These are phyloP conservation scores for Cetonia aurata DNA, from an alignment of 2,888 invertebrate genomes.

Conservation along the genomic window DNA sequence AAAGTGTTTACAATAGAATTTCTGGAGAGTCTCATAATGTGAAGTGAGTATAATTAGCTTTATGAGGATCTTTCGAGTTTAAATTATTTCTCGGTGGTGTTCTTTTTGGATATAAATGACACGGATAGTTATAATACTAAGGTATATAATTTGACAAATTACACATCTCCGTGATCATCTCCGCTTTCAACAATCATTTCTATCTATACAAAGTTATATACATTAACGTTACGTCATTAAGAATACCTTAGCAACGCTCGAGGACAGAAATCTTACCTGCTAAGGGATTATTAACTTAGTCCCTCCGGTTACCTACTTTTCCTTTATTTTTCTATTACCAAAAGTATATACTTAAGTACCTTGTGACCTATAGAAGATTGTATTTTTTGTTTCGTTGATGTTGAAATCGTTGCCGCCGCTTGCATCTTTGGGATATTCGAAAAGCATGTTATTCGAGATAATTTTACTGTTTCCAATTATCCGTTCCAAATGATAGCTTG, in stretches of 20 bases:
- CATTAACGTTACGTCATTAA: constrained; percentile 9
- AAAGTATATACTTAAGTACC: not conserved
- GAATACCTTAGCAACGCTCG: constrained; percentile 9
- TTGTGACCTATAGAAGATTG: constrained; percentile 1
- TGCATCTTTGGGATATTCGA: constrained; percentile 13
- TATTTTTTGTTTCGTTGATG: constrained; percentile 1
- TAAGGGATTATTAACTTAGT: constrained; percentile 22
- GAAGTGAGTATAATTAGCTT: no score
- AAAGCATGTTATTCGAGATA: constrained; percentile 28
- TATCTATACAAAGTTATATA: not conserved
- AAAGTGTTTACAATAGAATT: no score
- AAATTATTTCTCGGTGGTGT: not conserved
- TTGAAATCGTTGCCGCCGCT: constrained; percentile 14
- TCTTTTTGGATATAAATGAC: no score
- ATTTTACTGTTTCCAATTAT: constrained; percentile 26
- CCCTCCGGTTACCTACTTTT: constrained; percentile 10
- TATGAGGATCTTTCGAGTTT: not conserved
- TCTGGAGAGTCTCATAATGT: no score
- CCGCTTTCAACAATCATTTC: constrained; percentile 7
- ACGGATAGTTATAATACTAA: not conserved
- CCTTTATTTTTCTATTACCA: not conserved
- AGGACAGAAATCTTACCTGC: constrained; percentile 28
- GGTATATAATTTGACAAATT: constrained; percentile 23
- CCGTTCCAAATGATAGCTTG: constrained; percentile 17
- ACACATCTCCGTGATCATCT: not conserved